These are phyloP conservation scores for Branchinecta sandiegonensis DNA, from an alignment of 2,888 invertebrate species.

Conservation along the genomic window DNA sequence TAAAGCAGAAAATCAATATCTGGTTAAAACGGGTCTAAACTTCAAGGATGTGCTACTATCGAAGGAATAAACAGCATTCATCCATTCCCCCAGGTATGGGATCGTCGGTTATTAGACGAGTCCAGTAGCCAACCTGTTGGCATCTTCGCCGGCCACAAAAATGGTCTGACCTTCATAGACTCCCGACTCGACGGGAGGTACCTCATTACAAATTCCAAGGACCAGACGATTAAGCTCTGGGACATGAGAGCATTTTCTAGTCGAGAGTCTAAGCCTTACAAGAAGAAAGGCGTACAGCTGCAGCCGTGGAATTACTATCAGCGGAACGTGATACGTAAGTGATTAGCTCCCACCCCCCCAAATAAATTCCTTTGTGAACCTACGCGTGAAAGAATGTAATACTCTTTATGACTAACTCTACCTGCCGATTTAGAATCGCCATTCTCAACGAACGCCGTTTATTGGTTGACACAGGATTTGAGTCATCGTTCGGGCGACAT, in stretches of 20 bases:
- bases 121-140: conserved; percentile 51
- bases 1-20: no score
- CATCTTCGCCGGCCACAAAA: conserved; percentile 58
- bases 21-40: no score
- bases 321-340: conserved; percentile 51
- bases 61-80: no score
- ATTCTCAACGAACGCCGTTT: no score
- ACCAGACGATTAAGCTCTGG: conserved; percentile 77
- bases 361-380: no score
- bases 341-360: no score
- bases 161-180: conserved; percentile 69
- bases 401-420: no score
- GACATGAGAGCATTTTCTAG: conserved; percentile 55
- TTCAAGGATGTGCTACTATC: no score
- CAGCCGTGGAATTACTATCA: conserved; percentile 71
- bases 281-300: conserved; percentile 43
- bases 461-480: no score
- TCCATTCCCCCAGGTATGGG: conserved; percentile 48
- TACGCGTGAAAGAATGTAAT: no score
- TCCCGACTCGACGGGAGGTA: conserved; percentile 59
- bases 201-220: conserved; percentile 67
- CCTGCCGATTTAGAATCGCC: no score
- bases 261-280: conserved; percentile 39
- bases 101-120: conserved; percentile 53
- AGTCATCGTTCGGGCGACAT: no score